Evolutionary conservation across 2,888 invertebrate genomes (phyloP), one percentile per base, ranked within the genome.

Genomic region (Sceliomorpha sp.): DNA sequence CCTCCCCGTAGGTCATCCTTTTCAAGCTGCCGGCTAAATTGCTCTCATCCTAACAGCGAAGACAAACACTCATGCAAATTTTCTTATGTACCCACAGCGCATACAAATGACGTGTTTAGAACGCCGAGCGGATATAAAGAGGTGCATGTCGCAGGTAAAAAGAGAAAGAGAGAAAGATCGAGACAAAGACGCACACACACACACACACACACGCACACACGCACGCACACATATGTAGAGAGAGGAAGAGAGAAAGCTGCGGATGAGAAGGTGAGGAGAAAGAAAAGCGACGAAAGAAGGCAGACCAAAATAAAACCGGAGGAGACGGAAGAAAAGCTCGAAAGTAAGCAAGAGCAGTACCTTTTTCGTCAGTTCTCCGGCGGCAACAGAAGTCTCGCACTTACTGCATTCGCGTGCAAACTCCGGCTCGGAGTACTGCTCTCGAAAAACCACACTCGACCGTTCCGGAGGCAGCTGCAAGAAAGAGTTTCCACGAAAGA

Each of bases 71-170:
- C 74, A 77, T 76, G 76, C 76, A 81, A 82, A 82, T 81, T 70
- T 78, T 81, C 82, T 80, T 80, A 75, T 78, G 77, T 76, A 75
- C 55, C 73, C 71, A 67, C 42, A 62, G 75, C 69, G 82, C 82
- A 82, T 82, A 80, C 80, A 82, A 82, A 82, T 77, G 74, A 82
- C 75, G 73, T 76, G 77, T 82, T 82, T 82, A 80, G 74, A 73
- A 73, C 60, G 42, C 60, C 20, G 32, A 27, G 44, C 37, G 34
- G 45, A 62, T 64, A 37, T n/a, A n/a, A 70, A 70, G 53, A 48
- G 62, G 32, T 48, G 48, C 17, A 20, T 47, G 56, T 55, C 44
- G 40, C 64, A 40, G 27, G 51, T 34, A 17, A 40, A 34, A 42
- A 50, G 26, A n/a, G 32, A 40, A 40, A 36, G 39, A 27, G 15